Evolutionary conservation across 2,888 invertebrate genomes (phyloP), one percentile per base, ranked within the genome.

Genomic region (Eretmocerus hayati): DNA sequence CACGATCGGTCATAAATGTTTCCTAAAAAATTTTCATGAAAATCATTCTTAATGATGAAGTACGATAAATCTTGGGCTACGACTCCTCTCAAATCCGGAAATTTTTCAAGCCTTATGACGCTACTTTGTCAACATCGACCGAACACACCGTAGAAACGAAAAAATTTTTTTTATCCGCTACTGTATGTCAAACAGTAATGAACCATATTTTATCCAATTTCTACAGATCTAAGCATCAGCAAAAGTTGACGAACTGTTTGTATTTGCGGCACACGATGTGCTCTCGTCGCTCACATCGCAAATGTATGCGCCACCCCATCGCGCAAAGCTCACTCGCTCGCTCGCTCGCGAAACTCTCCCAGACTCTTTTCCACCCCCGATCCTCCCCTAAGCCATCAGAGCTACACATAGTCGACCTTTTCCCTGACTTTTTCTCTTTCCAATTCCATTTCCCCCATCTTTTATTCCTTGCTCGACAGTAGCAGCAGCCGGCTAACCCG

Each of bases 391-490:
- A 44, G n/a, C 59, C 59, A n/a, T n/a, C n/a, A n/a, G n/a, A n/a
- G n/a, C n/a, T n/a, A n/a, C n/a, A n/a, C n/a, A n/a, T n/a, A n/a
- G n/a, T n/a, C n/a, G n/a, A 57, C 58, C 58, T 56, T 59, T 55
- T 54, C 50, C 55, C 55, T 54, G 54, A 57, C 57, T 51, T 55
- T 56, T 59, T 50, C 57, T 58, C 54, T 58, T 57, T 26, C 26
- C 59, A 55, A 56, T 59, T 56, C 57, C 57, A 36, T 43, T 6
- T 44, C 48, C 49, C 51, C 51, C 41, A 49, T 53, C 46, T 48
- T 53, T 47, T 51, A 48, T 46, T 48, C 54, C 48, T 52, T 46
- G 50, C n/a, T n/a, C n/a, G n/a, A n/a, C n/a, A n/a, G n/a, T n/a
- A n/a, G n/a, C n/a, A n/a, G n/a, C 46, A 16, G 30, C 46, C 49